Evolutionary conservation across 2,113 vertebrate species (phyloP), one percentile per base, ranked within the genome.

Genomic region (Bombycilla garrulus): DNA sequence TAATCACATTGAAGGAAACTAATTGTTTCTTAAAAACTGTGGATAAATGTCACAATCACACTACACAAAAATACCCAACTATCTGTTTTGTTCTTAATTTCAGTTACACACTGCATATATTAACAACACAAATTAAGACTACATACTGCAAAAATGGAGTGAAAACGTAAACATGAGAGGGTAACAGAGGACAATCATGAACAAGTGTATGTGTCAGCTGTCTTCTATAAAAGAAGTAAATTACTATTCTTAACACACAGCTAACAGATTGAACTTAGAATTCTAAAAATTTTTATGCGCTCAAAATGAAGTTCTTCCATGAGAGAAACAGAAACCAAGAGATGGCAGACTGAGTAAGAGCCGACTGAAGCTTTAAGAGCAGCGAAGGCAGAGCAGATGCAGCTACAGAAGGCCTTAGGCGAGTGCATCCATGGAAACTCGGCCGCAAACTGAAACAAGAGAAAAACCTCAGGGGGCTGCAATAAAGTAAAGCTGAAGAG

Each of bases 401-500:
- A 12, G 8, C 50, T 1, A 8, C 36, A 7, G 5, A 17, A 17
- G 18, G 5, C 4, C 50, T 2, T 5, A 14, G 15, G 14, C 15
- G 6, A 31, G 21, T 0, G 33, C 53, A 13, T 0, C 70, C 44
- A 5, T 0, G 28, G 23, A 45, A 45, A 35, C 36, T 11, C 51
- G 6, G 45, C 20, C 33, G 3, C 53, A 2, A 15, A 5, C 25
- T 0, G 20, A n/a, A 47, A 12, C 5, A 15, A 26, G 5, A 54
- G 9, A 4, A 16, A 47, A 67, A 4, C 1, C 47, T 20, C 5
- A 22, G 10, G 17, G 15, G 15, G 14, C 44, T 2, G 23, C 20
- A 38, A 9, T 0, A 6, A 5, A 6, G 11, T 16, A 5, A 20
- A 50, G 15, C 33, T 35, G 3, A 8, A 23, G 22, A 42, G 8